Base-by-base conservation (phyloP, 2,113 vertebrate genomes). In the Corydoras sp. region DNA sequence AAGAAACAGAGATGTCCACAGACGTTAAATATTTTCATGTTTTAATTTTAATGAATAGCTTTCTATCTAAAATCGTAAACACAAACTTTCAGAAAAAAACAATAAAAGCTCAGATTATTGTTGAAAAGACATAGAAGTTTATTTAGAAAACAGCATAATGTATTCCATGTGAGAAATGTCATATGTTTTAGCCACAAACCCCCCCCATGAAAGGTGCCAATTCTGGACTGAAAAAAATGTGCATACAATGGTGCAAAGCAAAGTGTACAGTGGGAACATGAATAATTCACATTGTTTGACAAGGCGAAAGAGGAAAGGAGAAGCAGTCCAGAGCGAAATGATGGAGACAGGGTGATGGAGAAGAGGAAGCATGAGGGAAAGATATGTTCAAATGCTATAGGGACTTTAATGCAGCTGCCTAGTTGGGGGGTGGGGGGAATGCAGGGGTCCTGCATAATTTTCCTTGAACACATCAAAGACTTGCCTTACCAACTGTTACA, bases 231-330 rank as follows among this genome's bases (percentile, higher is more conserved):
- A 8, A 8, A 29, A 29, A 64, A 78, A 72, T 78, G 77, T 12
- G 13, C 69, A 65, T 61, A 68, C 69, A 56, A 65, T 71, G 60
- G 10, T 5, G 59, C 68, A 63, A 67, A 65, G 68, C 68, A 3
- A 59, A 48, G 72, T 71, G 71, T 71, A 74, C 68, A 59, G 72
- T 71, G 24, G 15, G 50, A 63, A 72, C 73, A 78, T 78, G 69
- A 78, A 78, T 78, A 75, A 78, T 78, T 78, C 65, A 78, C 77
- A 71, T 75, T 68, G 77, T 72, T 78, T 75, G 73, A 75, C 77
- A 72, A 69, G 60, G 58, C 54, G 60, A 69, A 63, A 64, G 64
- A 71, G 73, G 50, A 71, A 53, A 60, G 9, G 66, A 69, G 55
- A 68, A 59, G 65, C 15, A 60, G 43, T 69, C 24, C 59, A 69